Percentiles rank a stretch among this genome's conserved stretches.
Conservation (phyloP, 2,113 vertebrate genomes). For the Procavia capensis region DNA sequence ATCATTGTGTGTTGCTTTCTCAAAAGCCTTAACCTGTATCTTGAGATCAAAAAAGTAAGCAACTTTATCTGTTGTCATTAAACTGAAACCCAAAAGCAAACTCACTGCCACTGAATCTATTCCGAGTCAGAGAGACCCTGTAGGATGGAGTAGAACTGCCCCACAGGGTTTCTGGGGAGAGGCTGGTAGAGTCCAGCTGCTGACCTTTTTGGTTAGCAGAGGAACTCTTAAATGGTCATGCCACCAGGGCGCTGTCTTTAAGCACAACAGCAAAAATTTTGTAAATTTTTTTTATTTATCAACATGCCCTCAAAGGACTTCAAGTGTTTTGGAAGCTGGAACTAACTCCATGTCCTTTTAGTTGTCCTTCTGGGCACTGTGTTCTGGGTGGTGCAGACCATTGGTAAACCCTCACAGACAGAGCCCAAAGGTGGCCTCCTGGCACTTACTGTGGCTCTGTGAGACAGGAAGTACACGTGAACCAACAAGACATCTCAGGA, state of each 20-base stretch:
- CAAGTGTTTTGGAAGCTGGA: neutral
- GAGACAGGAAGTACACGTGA: neutral
- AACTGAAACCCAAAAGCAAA: too few relatives aligned
- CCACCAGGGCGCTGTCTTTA: neutral
- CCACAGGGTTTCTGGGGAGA: too few relatives aligned
- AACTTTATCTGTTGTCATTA: neutral
- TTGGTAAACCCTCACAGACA: fast-evolving
- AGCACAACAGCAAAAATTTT: neutral
- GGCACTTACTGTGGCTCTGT: fast-evolving
- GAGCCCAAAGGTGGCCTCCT: neutral
- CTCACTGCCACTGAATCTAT: too few relatives aligned
- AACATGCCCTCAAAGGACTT: fast-evolving
- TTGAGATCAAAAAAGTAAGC: neutral
- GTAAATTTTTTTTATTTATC: neutral
- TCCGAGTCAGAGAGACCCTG: too few relatives aligned
- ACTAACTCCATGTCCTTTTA: neutral
- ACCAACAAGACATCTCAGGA: neutral
- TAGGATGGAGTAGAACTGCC: too few relatives aligned
- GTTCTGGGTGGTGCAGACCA: neutral
- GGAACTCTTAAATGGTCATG: too few relatives aligned
- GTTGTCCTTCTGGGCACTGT: neutral
- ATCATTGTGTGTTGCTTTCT: too few relatives aligned
- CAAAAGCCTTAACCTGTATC: neutral
- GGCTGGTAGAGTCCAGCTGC: too few relatives aligned
- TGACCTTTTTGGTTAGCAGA: too few relatives aligned